phyloP scores from a whole-genome alignment of 2,797 vertebrate species.

The Tenualosa thibaudeaui region DNA sequence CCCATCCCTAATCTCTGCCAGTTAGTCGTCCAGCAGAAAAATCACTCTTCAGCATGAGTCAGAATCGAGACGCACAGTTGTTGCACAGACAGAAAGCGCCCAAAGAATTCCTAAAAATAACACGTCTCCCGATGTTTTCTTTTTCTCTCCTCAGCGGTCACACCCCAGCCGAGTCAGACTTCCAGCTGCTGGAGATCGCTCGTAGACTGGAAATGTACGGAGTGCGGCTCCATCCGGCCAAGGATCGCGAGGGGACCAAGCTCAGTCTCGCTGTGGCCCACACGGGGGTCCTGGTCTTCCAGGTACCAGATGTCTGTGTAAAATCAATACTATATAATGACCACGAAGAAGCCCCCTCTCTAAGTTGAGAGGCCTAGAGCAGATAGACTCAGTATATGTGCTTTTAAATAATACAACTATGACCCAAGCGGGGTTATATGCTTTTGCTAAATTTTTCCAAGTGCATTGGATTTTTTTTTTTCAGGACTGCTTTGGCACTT shows the following conservation, averaged over 20 bases:
- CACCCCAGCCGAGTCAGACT: constrained; percentile 95
- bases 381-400: not conserved
- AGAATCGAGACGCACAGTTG: not conserved
- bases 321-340: not conserved
- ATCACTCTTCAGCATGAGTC: not conserved
- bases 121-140: constrained; percentile 1
- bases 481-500: not conserved
- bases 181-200: constrained; percentile 91
- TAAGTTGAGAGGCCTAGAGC: not conserved
- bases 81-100: not conserved
- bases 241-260: constrained; percentile 92
- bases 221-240: constrained; percentile 90
- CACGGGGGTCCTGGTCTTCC: constrained; percentile 93
- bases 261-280: constrained; percentile 93
- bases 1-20: not conserved
- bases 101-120: not conserved
- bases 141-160: constrained; percentile 82
- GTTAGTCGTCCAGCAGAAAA: not conserved
- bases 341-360: not conserved
- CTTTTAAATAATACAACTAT: not conserved
- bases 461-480: not conserved
- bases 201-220: constrained; percentile 95
- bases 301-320: constrained; percentile 71
- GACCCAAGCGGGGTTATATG: not conserved
- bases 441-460: not conserved